A percentile compares a stretch with the other conserved stretches of the same genome.
Conservation (phyloP, 2,113 vertebrate genomes). For the Chitala chitala region DNA sequence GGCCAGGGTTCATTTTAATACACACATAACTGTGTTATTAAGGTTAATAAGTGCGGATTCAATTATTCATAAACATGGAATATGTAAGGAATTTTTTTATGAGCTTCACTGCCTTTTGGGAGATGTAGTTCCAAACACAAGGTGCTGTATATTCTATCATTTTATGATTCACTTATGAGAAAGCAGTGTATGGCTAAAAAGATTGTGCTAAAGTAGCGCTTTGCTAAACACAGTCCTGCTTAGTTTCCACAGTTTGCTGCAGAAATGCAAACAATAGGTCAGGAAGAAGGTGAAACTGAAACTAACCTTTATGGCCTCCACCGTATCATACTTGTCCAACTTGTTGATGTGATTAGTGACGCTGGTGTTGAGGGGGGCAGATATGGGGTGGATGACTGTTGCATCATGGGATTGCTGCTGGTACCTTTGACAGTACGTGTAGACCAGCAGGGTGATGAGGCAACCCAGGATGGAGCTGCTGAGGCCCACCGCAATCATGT, state of each 20-base stretch:
- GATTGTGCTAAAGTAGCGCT: slow-evolving; percentile 31
- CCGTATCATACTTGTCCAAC: slow-evolving; percentile 91
- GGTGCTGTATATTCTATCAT: neutral
- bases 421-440: slow-evolving; percentile 92
- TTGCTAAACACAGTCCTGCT: slow-evolving; percentile 35
- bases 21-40: neutral
- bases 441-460: slow-evolving; percentile 86
- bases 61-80: neutral
- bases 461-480: slow-evolving; percentile 95
- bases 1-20: neutral
- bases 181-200: slow-evolving; percentile 55
- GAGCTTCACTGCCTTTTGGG: neutral
- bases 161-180: slow-evolving; percentile 50
- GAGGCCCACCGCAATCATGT: slow-evolving; percentile 92
- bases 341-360: slow-evolving; percentile 98
- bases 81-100: neutral
- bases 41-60: neutral
- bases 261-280: neutral
- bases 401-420: slow-evolving; percentile 91
- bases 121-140: neutral
- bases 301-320: slow-evolving; percentile 95
- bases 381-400: slow-evolving; percentile 94
- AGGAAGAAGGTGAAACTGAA: neutral
- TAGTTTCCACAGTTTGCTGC: slow-evolving; percentile 39
- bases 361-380: slow-evolving; percentile 90